Evolutionary conservation across 2,888 invertebrate genomes (phyloP).

Genomic region (Tuberolachnus salignus): DNA sequence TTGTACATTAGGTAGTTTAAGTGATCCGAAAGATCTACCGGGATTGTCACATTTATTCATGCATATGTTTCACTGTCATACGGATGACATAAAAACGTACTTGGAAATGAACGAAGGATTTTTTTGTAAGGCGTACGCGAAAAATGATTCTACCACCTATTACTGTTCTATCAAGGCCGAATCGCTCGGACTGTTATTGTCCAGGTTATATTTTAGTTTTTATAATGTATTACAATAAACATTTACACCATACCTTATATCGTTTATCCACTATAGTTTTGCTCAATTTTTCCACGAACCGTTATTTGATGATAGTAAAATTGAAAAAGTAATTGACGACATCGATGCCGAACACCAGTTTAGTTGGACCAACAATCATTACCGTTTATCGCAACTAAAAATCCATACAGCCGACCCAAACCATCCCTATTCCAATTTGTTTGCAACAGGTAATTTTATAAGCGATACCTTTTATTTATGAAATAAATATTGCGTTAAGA

Average conservation of each 20-base stretch:
- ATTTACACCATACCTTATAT: neutral
- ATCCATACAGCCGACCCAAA: constrained; percentile 76
- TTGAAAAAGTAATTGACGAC: constrained; percentile 92
- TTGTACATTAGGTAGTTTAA: constrained; percentile 73
- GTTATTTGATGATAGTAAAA: constrained; percentile 88
- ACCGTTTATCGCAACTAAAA: constrained; percentile 89
- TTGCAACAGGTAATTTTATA: constrained; percentile 78
- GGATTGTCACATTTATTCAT: constrained; percentile 98
- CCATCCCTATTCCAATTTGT: constrained; percentile 91
- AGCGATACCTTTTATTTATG: too few species aligned
- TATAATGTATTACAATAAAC: neutral
- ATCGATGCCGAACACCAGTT: constrained; percentile 97
- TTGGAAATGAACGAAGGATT: constrained; percentile 95
- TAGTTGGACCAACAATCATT: constrained; percentile 85
- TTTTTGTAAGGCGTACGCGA: constrained; percentile 89
- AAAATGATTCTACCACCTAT: constrained; percentile 88
- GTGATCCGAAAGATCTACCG: constrained; percentile 86
- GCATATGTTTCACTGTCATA: constrained; percentile 98
- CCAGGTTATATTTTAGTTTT: too few species aligned
- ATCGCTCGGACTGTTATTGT: constrained; percentile 77
- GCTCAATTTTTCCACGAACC: constrained; percentile 95
- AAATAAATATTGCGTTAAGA: too few species aligned
- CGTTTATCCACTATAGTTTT: constrained; percentile 80
- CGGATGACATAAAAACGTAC: constrained; percentile 90
- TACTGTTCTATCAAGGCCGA: constrained; percentile 92